Evolutionary conservation across 2,113 vertebrate species (phyloP).

Genomic region (Passer domesticus): DNA sequence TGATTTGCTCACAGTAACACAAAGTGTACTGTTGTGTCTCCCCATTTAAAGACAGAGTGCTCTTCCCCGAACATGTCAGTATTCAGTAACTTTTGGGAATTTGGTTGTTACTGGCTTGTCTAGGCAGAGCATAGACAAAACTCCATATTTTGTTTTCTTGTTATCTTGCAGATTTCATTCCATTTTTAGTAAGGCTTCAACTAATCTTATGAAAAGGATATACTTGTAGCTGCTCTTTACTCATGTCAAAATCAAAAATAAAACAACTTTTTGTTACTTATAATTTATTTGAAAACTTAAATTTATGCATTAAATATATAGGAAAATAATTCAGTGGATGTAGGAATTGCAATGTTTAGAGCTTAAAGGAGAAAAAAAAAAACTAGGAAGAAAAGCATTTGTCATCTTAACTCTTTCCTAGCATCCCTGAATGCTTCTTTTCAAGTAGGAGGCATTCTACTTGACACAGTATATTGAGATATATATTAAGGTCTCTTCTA

Average conservation of each 20-base stretch:
- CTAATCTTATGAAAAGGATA: neutral
- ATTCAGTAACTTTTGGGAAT: neutral
- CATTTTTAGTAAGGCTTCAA: neutral
- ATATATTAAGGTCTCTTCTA: neutral
- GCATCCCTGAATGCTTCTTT: neutral
- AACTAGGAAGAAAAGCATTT: neutral
- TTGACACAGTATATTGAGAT: neutral
- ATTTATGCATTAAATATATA: neutral
- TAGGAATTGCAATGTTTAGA: neutral
- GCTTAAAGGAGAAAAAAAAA: neutral
- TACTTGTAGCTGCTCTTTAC: neutral
- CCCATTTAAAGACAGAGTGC: neutral
- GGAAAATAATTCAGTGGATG: neutral
- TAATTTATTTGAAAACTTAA: neutral
- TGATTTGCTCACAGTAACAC: neutral
- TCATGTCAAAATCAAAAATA: neutral
- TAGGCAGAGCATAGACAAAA: neutral
- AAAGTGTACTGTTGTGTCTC: neutral
- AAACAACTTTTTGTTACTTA: neutral
- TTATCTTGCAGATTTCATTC: neutral
- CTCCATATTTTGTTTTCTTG: neutral
- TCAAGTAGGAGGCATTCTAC: neutral
- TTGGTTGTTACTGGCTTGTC: neutral
- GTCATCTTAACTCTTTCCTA: neutral
- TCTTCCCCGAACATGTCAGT: neutral